Conservation (phyloP, 2,888 invertebrate species). For the Caprella mutica region DNA sequence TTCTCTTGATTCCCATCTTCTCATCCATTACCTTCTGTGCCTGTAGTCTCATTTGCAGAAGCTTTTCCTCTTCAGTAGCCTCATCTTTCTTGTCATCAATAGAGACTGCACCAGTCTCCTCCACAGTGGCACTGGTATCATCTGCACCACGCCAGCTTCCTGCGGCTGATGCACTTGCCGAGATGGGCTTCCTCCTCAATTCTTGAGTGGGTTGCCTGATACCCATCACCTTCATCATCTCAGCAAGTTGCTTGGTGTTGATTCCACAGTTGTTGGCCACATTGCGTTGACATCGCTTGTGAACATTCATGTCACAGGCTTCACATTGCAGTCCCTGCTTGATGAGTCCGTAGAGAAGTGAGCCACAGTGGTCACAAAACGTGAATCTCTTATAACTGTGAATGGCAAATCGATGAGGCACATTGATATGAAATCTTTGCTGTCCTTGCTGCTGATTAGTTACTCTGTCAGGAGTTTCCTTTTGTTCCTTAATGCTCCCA, state of each 20-base stretch:
- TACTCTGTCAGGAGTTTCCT: not conserved
- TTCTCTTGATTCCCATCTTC: conserved; percentile 40
- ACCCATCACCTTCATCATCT: conserved; percentile 70
- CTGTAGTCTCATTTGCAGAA: conserved; percentile 38
- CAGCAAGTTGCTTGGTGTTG: conserved; percentile 93
- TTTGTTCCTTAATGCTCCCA: conserved; percentile 50
- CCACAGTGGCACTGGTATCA: not conserved
- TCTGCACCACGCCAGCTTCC: not conserved
- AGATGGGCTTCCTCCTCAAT: not conserved
- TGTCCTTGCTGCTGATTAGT: conserved; percentile 14
- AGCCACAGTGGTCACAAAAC: conserved; percentile 99
- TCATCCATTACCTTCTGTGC: conserved; percentile 44
- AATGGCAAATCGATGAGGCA: conserved; percentile 75
- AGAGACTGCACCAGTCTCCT: conserved; percentile 3
- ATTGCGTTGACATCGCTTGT: conserved; percentile 94
- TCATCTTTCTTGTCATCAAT: conserved; percentile 12
- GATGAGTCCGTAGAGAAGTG: conserved; percentile 87
- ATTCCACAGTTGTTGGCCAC: conserved; percentile 97
- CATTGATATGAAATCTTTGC: conserved; percentile 91
- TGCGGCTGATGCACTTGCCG: not conserved
- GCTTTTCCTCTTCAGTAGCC: conserved; percentile 27
- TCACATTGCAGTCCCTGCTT: conserved; percentile 88
- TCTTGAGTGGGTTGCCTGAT: conserved; percentile 14
- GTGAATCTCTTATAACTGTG: conserved; percentile 97
- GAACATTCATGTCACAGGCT: conserved; percentile 93